Base-by-base conservation (phyloP, 2,797 vertebrate species). In the Alauda arvensis region DNA sequence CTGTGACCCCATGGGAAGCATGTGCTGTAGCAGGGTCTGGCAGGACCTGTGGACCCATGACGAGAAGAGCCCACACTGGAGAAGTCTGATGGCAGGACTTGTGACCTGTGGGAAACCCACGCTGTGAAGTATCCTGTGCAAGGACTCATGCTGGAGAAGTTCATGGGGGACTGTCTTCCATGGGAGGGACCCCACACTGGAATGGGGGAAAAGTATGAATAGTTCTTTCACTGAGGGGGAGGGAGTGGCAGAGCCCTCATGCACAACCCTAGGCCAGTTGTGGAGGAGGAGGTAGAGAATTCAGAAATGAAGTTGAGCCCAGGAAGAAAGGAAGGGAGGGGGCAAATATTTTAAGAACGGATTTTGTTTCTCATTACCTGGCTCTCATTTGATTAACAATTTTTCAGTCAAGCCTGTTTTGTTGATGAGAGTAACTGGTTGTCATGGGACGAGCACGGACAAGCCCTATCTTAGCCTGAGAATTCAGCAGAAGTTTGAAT, bases 11-110 rank as follows among this genome's bases (percentile, higher is more conserved):
- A 34, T 0, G 1, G 46, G 20, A 66, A 53, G 18, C 4, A 45
- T 45, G 39, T 0, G 0, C 46, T 3, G 0, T 2, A 31, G 18
- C 46, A 48, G 67, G 10, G 3, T 23, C n/a, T 65, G 45, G 20
- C 20, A 26, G 14, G 39, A 34, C 28, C n/a, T 70, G 43, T 43
- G 37, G 10, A 52, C 12, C 25, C 18, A 6, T 19, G 33, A 16
- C 34, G 24, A 52, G 20, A 46, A 29, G 21, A 34, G 33, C 20
- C 40, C 60, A 40, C 4, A 3, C 14, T 24, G 53, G 18, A 37
- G 11, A 23, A 61, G 34, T 18, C 15, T 48, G 31, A 53, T 61
- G 59, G n/a, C 45, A 71, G 9, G 14, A 52, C 20, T 49, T 51
- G 11, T 37, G n/a, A 20, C 9, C 48, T 10, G 7, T 12, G 5